phyloP scores from a whole-genome alignment of 2,113 vertebrate genomes.

The Alethe diademata region DNA sequence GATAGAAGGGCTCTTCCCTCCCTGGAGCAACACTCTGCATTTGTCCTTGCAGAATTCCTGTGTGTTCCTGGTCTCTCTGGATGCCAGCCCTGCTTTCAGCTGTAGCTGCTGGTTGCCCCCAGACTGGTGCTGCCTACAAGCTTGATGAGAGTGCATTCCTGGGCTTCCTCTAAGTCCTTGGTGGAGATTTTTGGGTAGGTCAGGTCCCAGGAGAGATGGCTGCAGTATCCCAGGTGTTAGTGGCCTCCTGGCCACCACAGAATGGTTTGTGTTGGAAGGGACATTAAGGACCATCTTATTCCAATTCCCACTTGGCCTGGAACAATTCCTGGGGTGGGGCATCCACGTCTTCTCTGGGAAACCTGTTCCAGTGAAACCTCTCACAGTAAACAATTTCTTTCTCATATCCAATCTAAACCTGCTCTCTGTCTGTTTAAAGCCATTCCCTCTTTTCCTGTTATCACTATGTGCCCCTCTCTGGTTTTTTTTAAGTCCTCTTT shows the following conservation, averaged over 20 bases:
- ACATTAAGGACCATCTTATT: accelerated
- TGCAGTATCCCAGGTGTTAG: background rate
- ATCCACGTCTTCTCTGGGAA: background rate
- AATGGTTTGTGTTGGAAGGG: background rate
- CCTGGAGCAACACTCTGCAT: accelerated
- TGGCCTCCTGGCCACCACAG: background rate
- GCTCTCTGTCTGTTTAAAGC: background rate
- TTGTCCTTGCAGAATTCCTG: background rate
- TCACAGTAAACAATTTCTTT: background rate
- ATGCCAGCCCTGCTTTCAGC: background rate
- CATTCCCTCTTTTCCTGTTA: background rate
- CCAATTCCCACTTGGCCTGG: accelerated
- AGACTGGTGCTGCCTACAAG: background rate
- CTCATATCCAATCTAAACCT: background rate
- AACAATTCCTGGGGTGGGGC: background rate
- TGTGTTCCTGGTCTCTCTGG: background rate
- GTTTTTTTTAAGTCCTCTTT: background rate
- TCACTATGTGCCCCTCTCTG: too few relatives aligned
- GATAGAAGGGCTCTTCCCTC: background rate
- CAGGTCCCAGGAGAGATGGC: background rate
- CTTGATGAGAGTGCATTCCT: accelerated
- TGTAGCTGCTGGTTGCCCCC: accelerated
- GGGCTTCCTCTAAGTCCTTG: background rate
- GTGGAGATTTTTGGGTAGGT: accelerated
- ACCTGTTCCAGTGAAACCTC: background rate